Conservation (phyloP, 2,113 vertebrate species). For the Hystrix cristata region DNA sequence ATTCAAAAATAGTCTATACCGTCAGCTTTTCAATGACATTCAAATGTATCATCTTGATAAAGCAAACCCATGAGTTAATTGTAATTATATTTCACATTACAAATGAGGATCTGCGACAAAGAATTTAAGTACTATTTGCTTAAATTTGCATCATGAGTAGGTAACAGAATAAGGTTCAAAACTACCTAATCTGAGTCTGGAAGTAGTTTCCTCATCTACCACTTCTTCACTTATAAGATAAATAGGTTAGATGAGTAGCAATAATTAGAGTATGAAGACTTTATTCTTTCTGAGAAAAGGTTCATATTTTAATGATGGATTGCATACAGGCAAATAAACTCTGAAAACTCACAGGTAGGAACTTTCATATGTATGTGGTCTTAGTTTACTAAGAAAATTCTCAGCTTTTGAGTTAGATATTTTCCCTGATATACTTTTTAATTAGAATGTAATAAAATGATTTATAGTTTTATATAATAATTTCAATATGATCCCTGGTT, state of each 20-base stretch:
- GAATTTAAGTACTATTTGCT: not conserved
- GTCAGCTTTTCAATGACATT: not conserved
- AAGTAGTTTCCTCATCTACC: not conserved
- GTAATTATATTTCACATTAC: not conserved
- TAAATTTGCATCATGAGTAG: not conserved
- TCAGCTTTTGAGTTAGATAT: not conserved
- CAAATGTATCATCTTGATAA: not conserved
- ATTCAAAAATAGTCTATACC: not conserved
- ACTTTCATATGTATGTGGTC: not conserved
- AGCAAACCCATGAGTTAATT: not conserved
- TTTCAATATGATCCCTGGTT: not conserved
- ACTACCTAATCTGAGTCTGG: not conserved
- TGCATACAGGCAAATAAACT: not conserved
- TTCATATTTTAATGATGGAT: not conserved
- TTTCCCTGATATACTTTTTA: not conserved
- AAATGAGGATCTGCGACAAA: not conserved
- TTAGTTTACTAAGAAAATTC: not conserved
- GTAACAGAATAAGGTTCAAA: not conserved
- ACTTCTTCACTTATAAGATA: not conserved
- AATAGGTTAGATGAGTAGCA: not conserved
- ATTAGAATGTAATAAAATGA: not conserved
- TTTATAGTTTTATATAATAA: constrained; percentile 9
- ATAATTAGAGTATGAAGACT: not conserved
- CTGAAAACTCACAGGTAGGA: not conserved
- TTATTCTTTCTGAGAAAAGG: not conserved